A percentile compares a stretch with the other conserved stretches of the same genome.
Conservation (phyloP, 2,113 vertebrate species). For the Megaceryle torquata region DNA sequence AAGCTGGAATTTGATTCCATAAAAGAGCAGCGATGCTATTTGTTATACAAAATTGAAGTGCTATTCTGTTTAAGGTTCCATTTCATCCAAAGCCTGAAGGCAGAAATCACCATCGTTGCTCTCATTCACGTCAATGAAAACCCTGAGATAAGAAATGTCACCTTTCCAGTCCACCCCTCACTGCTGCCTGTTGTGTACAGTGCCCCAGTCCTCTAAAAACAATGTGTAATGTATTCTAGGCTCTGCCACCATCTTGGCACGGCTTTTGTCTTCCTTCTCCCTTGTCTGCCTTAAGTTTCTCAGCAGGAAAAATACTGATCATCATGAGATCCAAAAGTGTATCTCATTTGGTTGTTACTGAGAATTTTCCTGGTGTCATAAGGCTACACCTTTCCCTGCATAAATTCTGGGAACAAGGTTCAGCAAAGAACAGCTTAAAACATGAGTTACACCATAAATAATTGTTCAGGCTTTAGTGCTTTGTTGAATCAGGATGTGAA, state of each 20-base stretch:
- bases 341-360: background rate
- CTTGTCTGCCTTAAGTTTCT: background rate
- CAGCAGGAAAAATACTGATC: background rate
- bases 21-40: background rate
- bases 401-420: background rate
- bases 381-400: background rate
- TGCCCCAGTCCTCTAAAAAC: background rate
- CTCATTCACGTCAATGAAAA: background rate
- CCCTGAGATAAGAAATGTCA: background rate
- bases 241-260: background rate
- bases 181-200: background rate
- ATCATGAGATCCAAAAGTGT: accelerated
- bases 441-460: background rate
- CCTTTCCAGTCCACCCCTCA: background rate
- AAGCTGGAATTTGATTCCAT: background rate
- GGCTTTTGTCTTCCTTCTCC: background rate
- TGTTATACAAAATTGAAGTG: background rate
- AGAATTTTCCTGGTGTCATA: background rate
- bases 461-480: constrained; percentile 6
- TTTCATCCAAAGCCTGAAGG: background rate
- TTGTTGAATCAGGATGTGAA: constrained; percentile 37
- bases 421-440: background rate
- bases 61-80: background rate
- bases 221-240: accelerated
- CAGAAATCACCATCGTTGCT: background rate